Percentiles rank a stretch among this genome's conserved stretches.
Conservation (phyloP, 2,113 vertebrate genomes). For the Hippocampus mohnikei region DNA sequence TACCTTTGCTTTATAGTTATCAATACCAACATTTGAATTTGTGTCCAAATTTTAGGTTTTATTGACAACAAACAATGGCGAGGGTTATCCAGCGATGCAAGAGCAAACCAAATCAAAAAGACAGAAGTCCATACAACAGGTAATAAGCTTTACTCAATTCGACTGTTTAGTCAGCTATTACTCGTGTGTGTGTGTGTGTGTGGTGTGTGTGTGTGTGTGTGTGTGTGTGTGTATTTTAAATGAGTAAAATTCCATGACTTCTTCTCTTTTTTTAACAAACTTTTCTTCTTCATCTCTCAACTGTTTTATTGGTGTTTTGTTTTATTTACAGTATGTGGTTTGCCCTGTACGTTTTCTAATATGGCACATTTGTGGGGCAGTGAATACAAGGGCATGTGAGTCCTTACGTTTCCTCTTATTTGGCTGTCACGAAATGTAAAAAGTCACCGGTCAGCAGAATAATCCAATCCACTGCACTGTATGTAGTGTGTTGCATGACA, state of each 20-base stretch:
- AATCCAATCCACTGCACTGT: not conserved
- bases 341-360: conserved; percentile 49
- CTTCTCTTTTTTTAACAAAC: conserved; percentile 1
- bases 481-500: conserved; percentile 18
- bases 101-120: conserved; percentile 23
- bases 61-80: conserved; percentile 57
- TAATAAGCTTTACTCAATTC: conserved; percentile 20
- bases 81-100: conserved; percentile 24
- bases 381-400: conserved; percentile 12
- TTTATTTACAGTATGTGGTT: conserved; percentile 55
- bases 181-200: too few species aligned
- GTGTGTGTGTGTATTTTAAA: not conserved
- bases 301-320: conserved; percentile 26
- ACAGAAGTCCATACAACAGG: conserved; percentile 50
- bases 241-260: not conserved
- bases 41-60: conserved; percentile 60
- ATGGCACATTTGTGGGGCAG: conserved; percentile 39
- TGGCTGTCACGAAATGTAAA: conserved; percentile 13
- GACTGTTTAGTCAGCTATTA: not conserved
- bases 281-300: not conserved
- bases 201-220: too few species aligned
- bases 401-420: conserved; percentile 27
- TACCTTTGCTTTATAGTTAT: not conserved
- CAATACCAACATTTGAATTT: not conserved
- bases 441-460: not conserved